phyloP scores from a whole-genome alignment of 1,140 invertebrate species.

The Drosophila yakuba region DNA sequence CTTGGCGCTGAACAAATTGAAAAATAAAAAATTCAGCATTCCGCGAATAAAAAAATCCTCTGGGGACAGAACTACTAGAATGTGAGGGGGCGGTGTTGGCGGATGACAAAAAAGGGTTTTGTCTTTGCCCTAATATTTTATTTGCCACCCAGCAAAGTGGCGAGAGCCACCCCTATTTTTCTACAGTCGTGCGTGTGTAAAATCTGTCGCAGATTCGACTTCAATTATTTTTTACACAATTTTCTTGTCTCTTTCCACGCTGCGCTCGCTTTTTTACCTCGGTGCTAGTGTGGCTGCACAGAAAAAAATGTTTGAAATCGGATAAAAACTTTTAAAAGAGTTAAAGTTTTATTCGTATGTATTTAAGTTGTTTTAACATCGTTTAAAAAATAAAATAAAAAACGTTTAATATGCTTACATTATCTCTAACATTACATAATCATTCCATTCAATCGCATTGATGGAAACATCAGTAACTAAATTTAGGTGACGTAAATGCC shows the following conservation, averaged over 20 bases:
- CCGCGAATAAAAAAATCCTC: constrained; percentile 44
- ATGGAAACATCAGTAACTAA: too few relatives aligned
- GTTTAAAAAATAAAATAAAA: background rate
- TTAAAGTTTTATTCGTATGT: too few relatives aligned
- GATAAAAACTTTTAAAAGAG: too few relatives aligned
- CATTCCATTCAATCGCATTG: too few relatives aligned
- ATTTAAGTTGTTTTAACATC: too few relatives aligned
- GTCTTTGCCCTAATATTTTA: constrained; percentile 61
- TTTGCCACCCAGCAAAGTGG: constrained; percentile 15
- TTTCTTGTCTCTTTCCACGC: constrained; percentile 64
- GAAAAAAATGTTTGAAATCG: background rate
- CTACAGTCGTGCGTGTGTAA: constrained; percentile 55
- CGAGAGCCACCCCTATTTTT: background rate
- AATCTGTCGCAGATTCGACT: constrained; percentile 74
- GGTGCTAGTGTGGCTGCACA: constrained; percentile 13
- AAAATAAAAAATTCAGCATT: constrained; percentile 38
- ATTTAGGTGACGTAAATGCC: too few relatives aligned
- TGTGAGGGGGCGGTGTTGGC: background rate
- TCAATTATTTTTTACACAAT: constrained; percentile 82
- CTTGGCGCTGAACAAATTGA: constrained; percentile 65
- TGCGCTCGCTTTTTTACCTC: constrained; percentile 42
- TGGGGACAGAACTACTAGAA: constrained; percentile 20
- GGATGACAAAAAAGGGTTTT: constrained; percentile 66
- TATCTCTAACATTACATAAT: too few relatives aligned
- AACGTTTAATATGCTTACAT: background rate